These are phyloP conservation scores for Heliconius cydno DNA, from an alignment of 2,888 invertebrate genomes.

Conservation along the genomic window DNA sequence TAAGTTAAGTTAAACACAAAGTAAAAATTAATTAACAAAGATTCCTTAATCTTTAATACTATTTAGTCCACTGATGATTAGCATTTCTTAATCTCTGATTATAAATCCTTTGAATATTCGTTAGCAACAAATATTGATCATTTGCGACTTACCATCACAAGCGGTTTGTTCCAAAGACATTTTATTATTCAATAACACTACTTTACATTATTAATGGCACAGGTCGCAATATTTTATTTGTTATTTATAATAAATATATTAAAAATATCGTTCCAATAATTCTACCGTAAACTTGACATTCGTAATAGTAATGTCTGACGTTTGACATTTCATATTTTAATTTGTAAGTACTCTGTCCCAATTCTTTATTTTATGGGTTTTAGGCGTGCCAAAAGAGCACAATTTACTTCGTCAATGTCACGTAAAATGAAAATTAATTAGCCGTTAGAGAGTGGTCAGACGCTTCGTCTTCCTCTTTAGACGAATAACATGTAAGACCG, in stretches of 20 bases:
- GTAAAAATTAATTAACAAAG: background rate
- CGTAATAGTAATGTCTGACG: background rate
- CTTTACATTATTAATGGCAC: constrained; percentile 22
- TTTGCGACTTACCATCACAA: constrained; percentile 89
- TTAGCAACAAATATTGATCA: constrained; percentile 26
- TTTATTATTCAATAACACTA: constrained; percentile 48
- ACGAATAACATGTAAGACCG: too few species aligned
- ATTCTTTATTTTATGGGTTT: background rate
- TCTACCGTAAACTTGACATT: constrained; percentile 10
- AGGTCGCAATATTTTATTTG: background rate
- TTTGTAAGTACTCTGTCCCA: background rate
- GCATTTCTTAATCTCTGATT: background rate
- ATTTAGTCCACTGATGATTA: background rate
- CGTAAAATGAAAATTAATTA: background rate
- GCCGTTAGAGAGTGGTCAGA: background rate
- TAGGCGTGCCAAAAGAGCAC: background rate
- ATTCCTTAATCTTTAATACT: background rate
- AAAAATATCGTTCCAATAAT: background rate
- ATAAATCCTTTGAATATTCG: constrained; percentile 1
- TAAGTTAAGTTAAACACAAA: background rate
- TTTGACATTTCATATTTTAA: background rate
- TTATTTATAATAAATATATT: background rate
- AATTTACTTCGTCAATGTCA: background rate
- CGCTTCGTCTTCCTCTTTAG: too few species aligned
- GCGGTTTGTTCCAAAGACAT: constrained; percentile 95